phyloP scores from a whole-genome alignment of 1,140 invertebrate genomes.

The Diuraphis noxia region DNA sequence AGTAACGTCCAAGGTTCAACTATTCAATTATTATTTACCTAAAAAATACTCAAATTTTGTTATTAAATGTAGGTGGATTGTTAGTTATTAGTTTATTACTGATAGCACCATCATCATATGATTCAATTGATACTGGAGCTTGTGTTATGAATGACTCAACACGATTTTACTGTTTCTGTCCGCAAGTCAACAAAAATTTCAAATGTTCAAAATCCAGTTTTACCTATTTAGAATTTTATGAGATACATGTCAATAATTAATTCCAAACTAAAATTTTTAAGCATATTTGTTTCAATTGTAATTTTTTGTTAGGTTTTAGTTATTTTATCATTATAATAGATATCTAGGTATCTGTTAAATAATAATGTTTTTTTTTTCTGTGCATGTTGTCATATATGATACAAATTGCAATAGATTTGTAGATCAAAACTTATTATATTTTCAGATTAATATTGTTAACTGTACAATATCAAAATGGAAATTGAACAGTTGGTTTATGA shows the following conservation, averaged over 20 bases:
- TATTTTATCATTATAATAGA: neutral
- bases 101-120: slow-evolving; percentile 12
- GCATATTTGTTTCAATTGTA: neutral
- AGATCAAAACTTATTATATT: neutral
- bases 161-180: neutral
- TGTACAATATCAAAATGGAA: slow-evolving; percentile 26
- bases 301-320: neutral
- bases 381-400: no score
- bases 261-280: neutral
- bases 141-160: neutral
- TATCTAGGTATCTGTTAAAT: neutral
- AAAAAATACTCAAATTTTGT: neutral
- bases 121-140: neutral
- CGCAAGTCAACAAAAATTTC: neutral
- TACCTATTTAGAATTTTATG: neutral
- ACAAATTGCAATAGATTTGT: neutral
- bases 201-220: neutral
- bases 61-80: neutral
- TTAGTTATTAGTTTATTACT: neutral
- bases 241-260: neutral
- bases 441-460: slow-evolving; percentile 6
- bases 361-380: neutral
- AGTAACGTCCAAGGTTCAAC: neutral
- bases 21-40: neutral
- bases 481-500: slow-evolving; percentile 64